A percentile compares a stretch with the other conserved stretches of the same genome.
Conservation (phyloP, 2,888 invertebrate genomes). For the Dastarcus helophoroides region DNA sequence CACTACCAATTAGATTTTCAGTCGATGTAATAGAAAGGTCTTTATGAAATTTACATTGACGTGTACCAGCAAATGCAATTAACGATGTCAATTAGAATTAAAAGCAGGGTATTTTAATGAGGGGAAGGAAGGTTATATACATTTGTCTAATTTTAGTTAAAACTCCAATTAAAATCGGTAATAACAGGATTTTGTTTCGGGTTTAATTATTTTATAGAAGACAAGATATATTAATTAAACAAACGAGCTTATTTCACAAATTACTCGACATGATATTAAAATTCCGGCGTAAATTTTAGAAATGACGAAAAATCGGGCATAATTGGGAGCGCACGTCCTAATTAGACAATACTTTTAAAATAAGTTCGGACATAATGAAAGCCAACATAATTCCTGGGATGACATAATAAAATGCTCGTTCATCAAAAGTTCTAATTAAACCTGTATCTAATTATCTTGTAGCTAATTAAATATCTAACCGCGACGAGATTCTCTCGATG, state of each 20-base stretch:
- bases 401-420: constrained; percentile 30
- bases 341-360: constrained; percentile 25
- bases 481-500: constrained; percentile 29
- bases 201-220: constrained; percentile 1
- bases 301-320: constrained; percentile 20
- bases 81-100: too few species aligned
- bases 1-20: too few species aligned
- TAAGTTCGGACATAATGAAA: constrained; percentile 24
- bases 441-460: constrained; percentile 36
- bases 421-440: constrained; percentile 40
- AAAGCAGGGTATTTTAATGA: too few species aligned
- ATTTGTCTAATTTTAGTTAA: constrained; percentile 1
- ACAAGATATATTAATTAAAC: constrained; percentile 1
- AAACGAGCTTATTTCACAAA: constrained; percentile 5
- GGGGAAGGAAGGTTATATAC: too few species aligned
- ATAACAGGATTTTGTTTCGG: constrained; percentile 1
- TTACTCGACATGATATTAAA: constrained; percentile 12
- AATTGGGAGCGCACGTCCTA: constrained; percentile 26
- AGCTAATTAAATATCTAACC: constrained; percentile 37
- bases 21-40: too few species aligned
- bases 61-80: too few species aligned
- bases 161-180: constrained; percentile 1
- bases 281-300: constrained; percentile 14
- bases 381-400: constrained; percentile 20
- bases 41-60: too few species aligned